phyloP scores from a whole-genome alignment of 1,140 invertebrate genomes.

The Phthorimaea operculella region DNA sequence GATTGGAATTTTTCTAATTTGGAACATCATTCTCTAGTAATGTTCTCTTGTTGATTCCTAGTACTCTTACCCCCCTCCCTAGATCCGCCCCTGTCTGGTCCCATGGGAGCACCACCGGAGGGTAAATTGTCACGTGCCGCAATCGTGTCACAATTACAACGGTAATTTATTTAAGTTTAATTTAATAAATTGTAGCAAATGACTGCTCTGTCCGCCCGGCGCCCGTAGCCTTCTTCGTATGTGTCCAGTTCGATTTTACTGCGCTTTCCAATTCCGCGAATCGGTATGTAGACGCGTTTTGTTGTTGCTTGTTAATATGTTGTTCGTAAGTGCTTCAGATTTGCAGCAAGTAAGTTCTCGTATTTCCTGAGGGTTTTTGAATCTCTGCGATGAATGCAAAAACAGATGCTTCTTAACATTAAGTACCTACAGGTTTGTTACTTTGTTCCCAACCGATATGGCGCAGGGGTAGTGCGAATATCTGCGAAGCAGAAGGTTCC shows the following conservation, averaged over 20 bases:
- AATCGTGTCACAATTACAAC: constrained; percentile 1
- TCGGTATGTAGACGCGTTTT: neutral
- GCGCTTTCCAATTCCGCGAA: neutral
- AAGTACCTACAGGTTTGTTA: too few relatives aligned
- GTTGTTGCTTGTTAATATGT: neutral
- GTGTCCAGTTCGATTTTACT: neutral
- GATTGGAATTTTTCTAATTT: too few relatives aligned
- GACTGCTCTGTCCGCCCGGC: neutral
- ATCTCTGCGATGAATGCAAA: too few relatives aligned
- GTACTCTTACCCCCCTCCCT: neutral
- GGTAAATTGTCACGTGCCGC: constrained; percentile 4
- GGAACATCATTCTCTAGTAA: too few relatives aligned
- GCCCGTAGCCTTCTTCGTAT: neutral
- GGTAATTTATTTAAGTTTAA: constrained; percentile 5
- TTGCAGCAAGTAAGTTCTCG: too few relatives aligned
- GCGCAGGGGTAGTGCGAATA: too few relatives aligned
- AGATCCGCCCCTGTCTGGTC: neutral
- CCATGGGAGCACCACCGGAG: neutral
- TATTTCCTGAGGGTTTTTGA: too few relatives aligned
- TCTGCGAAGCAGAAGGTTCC: too few relatives aligned
- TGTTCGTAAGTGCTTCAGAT: neutral
- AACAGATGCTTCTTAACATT: too few relatives aligned
- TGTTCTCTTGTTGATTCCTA: too few relatives aligned
- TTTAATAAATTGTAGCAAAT: constrained; percentile 6
- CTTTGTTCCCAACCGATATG: too few relatives aligned